Conservation (phyloP, 1,140 invertebrate species). For the Drosophila pseudoananassae region DNA sequence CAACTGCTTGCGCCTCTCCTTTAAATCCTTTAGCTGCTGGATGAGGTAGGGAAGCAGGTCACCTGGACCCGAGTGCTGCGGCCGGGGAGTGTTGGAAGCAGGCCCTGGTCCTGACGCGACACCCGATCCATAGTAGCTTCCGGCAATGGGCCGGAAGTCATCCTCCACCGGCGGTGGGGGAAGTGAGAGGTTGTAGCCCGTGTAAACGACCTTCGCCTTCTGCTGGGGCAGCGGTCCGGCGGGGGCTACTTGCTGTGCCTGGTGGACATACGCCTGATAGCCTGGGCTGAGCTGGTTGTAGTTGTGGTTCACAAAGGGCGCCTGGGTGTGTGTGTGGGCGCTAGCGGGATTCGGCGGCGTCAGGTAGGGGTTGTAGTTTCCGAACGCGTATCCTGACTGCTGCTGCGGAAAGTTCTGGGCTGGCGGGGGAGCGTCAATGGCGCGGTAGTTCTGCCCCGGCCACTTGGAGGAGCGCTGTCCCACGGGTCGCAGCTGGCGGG, state of each 20-base stretch:
- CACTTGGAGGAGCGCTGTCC: conserved; percentile 39
- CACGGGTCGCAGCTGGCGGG: conserved; percentile 67
- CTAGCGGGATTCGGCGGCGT: conserved; percentile 55
- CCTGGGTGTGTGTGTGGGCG: conserved; percentile 16
- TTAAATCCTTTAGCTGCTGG: conserved; percentile 68
- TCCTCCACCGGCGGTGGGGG: conserved; percentile 67
- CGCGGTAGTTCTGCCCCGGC: conserved; percentile 54
- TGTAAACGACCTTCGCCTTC: conserved; percentile 62
- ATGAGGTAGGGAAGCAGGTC: conserved; percentile 73
- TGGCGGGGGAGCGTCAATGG: conserved; percentile 50
- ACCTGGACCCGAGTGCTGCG: conserved; percentile 19
- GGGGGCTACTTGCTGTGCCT: conserved; percentile 39
- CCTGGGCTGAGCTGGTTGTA: conserved; percentile 57
- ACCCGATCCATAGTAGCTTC: conserved; percentile 62
- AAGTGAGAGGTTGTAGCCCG: conserved; percentile 73
- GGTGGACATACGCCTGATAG: conserved; percentile 51
- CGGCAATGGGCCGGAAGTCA: conserved; percentile 73
- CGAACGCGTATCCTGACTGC: conserved; percentile 61
- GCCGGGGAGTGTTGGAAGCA: conserved; percentile 33
- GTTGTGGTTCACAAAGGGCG: conserved; percentile 34
- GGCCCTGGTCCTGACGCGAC: conserved; percentile 2
- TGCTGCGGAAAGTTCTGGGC: conserved; percentile 32
- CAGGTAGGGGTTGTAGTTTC: conserved; percentile 73
- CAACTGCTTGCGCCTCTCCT: conserved; percentile 71
- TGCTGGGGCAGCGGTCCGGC: conserved; percentile 27